Percentiles rank a stretch among this genome's conserved stretches.
Evolutionary conservation across 2,888 invertebrate species (phyloP).

Genomic region (Drosophila borealis): DNA sequence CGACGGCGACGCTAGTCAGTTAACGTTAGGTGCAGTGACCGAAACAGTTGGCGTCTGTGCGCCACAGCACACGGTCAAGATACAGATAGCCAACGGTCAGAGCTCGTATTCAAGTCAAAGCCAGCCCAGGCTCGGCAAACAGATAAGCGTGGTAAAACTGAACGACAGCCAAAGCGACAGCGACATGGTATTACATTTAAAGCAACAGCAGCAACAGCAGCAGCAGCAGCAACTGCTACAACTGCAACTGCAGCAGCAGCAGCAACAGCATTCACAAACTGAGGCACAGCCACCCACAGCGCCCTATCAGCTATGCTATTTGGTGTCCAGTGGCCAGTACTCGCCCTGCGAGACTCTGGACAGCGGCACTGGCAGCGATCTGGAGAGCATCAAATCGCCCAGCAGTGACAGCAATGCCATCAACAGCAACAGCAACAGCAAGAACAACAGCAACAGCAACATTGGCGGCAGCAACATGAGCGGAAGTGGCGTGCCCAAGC

Average conservation of each 20-base stretch:
- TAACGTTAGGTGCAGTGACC: slow-evolving; percentile 80
- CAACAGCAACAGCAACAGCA: slow-evolving; percentile 90
- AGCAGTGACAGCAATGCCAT: slow-evolving; percentile 71
- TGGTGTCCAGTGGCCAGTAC: slow-evolving; percentile 92
- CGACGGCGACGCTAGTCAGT: slow-evolving; percentile 59
- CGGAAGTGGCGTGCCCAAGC: slow-evolving; percentile 73
- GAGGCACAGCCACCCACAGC: slow-evolving; percentile 6
- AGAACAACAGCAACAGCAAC: slow-evolving; percentile 86
- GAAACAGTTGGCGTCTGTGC: slow-evolving; percentile 70
- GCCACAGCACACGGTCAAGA: slow-evolving; percentile 82
- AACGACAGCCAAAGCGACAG: slow-evolving; percentile 64
- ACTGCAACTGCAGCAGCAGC: slow-evolving; percentile 12
- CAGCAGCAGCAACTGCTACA: slow-evolving; percentile 23
- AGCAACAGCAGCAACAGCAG: slow-evolving; percentile 32
- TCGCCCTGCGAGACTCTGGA: slow-evolving; percentile 93
- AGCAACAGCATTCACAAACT: slow-evolving; percentile 13
- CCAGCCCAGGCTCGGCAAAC: slow-evolving; percentile 56
- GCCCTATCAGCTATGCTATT: slow-evolving; percentile 81
- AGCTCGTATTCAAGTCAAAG: slow-evolving; percentile 35
- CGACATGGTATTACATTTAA: slow-evolving; percentile 48
- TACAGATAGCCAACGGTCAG: slow-evolving; percentile 81
- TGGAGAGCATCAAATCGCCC: slow-evolving; percentile 86
- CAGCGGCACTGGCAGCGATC: slow-evolving; percentile 94
- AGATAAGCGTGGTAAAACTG: slow-evolving; percentile 66
- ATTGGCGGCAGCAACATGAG: slow-evolving; percentile 82